A percentile compares a stretch with the other conserved stretches of the same genome.
Evolutionary conservation across 2,113 vertebrate species (phyloP).

Genomic region (Labeo catla): DNA sequence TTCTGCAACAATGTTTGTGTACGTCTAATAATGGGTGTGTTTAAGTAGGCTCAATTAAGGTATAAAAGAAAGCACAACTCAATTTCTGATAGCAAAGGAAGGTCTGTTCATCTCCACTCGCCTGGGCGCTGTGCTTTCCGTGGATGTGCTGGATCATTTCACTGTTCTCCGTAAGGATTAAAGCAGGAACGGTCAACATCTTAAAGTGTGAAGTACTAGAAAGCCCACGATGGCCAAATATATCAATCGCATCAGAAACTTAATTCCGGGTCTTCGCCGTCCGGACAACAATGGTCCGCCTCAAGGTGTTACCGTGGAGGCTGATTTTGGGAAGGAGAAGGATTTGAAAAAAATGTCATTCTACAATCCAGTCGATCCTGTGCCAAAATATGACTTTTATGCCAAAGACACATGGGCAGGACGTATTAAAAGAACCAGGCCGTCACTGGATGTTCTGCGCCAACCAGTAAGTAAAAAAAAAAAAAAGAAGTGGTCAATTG

Average conservation of each 20-base stretch:
- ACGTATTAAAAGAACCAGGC: slow-evolving; percentile 49
- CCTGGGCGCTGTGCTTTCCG: not conserved
- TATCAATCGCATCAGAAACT: not conserved
- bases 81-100: not conserved
- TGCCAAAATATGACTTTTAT: slow-evolving; percentile 69
- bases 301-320: slow-evolving; percentile 30
- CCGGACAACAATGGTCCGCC: not conserved
- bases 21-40: slow-evolving; percentile 18
- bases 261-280: not conserved
- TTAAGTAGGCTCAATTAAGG: slow-evolving; percentile 35
- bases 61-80: not conserved
- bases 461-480: slow-evolving; percentile 52
- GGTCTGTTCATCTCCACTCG: not conserved
- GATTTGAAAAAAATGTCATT: slow-evolving; percentile 64
- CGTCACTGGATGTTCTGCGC: slow-evolving; percentile 68
- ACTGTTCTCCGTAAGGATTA: not conserved
- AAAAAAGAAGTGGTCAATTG: not conserved
- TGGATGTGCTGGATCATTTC: not conserved
- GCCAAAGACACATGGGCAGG: slow-evolving; percentile 55
- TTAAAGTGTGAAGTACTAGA: not conserved
- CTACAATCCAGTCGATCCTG: slow-evolving; percentile 70
- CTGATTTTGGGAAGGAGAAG: not conserved
- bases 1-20: slow-evolving; percentile 15
- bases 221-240: not conserved
- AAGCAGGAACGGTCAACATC: not conserved